phyloP scores from a whole-genome alignment of 2,888 invertebrate genomes.

The Pherbina coryleti region DNA sequence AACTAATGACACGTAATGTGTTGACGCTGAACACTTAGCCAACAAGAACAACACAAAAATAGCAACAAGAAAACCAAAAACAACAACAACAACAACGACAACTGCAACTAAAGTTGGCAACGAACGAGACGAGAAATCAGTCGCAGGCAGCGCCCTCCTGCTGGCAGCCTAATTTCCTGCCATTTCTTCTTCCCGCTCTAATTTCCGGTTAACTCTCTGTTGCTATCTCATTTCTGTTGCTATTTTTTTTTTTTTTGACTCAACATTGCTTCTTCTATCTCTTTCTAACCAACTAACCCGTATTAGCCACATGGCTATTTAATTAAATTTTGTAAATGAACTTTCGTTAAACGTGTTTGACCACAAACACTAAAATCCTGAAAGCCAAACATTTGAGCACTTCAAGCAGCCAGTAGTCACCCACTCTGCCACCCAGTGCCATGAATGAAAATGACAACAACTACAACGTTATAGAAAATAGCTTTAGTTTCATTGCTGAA shows the following conservation, averaged over 20 bases:
- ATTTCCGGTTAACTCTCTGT: too few relatives aligned
- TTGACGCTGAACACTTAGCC: constrained; percentile 47
- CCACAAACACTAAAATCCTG: background rate
- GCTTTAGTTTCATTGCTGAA: too few relatives aligned
- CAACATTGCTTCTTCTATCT: background rate
- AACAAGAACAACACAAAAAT: background rate
- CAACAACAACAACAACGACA: constrained; percentile 15
- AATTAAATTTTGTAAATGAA: constrained; percentile 23
- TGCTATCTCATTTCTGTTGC: too few relatives aligned
- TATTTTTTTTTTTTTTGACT: too few relatives aligned
- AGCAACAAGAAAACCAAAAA: background rate
- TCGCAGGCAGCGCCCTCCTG: too few relatives aligned
- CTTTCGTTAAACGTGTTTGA: constrained; percentile 13
- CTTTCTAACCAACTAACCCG: background rate
- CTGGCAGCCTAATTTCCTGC: too few relatives aligned
- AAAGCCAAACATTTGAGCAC: too few relatives aligned
- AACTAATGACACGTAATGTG: constrained; percentile 34
- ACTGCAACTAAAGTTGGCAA: background rate
- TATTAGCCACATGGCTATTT: background rate
- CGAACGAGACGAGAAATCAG: background rate
- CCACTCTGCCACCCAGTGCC: too few relatives aligned
- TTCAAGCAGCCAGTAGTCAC: too few relatives aligned
- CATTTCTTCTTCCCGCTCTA: too few relatives aligned
- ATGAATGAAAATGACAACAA: too few relatives aligned
- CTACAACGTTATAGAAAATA: too few relatives aligned